A percentile compares a stretch with the other conserved stretches of the same genome.
Evolutionary conservation across 2,888 invertebrate species (phyloP).

Genomic region (Mythimna lalbum): DNA sequence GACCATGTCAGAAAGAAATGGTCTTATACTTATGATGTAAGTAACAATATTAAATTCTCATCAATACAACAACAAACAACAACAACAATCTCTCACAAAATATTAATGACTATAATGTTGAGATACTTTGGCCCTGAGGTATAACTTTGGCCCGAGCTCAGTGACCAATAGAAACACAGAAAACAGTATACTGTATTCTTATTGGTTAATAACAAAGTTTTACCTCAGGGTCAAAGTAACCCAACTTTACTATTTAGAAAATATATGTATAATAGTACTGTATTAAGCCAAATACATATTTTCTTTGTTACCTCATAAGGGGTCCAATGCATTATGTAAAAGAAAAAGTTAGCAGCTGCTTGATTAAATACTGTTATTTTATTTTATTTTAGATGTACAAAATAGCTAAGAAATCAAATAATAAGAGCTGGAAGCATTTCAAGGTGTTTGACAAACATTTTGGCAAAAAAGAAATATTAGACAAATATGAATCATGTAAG

Average conservation of each 20-base stretch:
- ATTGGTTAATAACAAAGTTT: too few relatives aligned
- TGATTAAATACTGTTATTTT: background rate
- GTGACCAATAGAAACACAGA: too few relatives aligned
- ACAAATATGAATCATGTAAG: constrained; percentile 88
- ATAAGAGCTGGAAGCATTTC: constrained; percentile 84
- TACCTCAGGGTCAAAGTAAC: too few relatives aligned
- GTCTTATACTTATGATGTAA: constrained; percentile 87
- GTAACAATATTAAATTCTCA: constrained; percentile 58
- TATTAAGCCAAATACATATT: background rate
- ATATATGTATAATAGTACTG: background rate
- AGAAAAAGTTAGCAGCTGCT: background rate
- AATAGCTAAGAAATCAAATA: constrained; percentile 83
- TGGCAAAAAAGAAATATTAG: constrained; percentile 80
- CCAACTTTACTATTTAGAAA: background rate
- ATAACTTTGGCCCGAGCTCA: too few relatives aligned
- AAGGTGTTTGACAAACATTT: constrained; percentile 86
- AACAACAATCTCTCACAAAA: too few relatives aligned
- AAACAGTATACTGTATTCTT: too few relatives aligned
- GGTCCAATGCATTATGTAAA: background rate
- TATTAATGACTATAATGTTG: too few relatives aligned
- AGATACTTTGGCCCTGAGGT: too few relatives aligned
- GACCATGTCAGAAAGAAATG: constrained; percentile 87
- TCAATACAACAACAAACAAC: too few relatives aligned
- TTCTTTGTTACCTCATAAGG: background rate
- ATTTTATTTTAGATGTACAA: constrained; percentile 79